Evolutionary conservation across 1,140 invertebrate species (phyloP), one percentile per base, ranked within the genome.

Genomic region (Gryon sp.): DNA sequence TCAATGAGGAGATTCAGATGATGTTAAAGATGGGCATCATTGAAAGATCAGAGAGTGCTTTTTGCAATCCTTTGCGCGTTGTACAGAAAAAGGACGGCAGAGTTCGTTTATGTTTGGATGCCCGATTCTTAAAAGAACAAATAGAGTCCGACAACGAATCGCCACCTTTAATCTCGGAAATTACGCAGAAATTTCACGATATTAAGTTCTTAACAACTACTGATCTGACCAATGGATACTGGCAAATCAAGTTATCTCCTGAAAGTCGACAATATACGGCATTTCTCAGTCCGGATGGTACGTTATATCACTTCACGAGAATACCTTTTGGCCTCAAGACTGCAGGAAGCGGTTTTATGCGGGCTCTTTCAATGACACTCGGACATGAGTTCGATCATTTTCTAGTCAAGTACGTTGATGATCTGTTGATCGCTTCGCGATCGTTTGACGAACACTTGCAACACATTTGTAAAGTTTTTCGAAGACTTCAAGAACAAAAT

Each of bases 291-390:
- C 74, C 52, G 63, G 80, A 52, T 66, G 73, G 0, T 65, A 24
- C 69, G 38, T 66, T 65, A 16, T 86, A 83, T 65, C 68, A 77
- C 0, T 86, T 81, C 60, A 50, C 72, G n/a, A 12, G 65, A 15
- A 41, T 87, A 1, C 83, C 83, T 0, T 85, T 87, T 52, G 82
- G 84, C 0, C 19, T 85, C 6, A 83, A 81, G 34, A 85, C 79
- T 0, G 81, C 84, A 0, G 83, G 82, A 0, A 79, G 74, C 2
- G 79, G 74, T 28, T 86, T 86, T 74, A 81, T 80, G 9, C 28
- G 74, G 0, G 38, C 55, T 4, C n/a, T 38, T 9, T 16, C 12
- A 2, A 15, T 38, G 3, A 2, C 34, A 5, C n/a, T 38, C 2
- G 9, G 15, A 38, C 15, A 14, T 5, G 4, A 16, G 5, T 38